phyloP scores from a whole-genome alignment of 2,888 invertebrate genomes.

The Cerastoderma edule region DNA sequence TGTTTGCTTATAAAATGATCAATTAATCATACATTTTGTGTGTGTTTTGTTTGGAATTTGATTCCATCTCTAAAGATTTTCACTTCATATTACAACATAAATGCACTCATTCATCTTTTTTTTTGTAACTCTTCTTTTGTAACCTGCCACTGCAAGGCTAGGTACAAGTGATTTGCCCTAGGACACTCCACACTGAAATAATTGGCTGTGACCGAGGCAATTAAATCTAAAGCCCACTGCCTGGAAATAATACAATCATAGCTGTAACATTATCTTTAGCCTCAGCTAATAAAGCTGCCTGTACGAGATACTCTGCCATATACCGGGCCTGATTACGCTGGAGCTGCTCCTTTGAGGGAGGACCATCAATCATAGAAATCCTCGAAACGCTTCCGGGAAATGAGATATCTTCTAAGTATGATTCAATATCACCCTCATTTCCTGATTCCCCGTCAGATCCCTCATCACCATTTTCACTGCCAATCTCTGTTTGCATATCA shows the following conservation, averaged over 20 bases:
- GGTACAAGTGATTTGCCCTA: no score
- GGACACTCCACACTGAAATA: no score
- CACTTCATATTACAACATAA: no score
- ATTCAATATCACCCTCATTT: constrained; percentile 73
- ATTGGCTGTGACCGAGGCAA: no score
- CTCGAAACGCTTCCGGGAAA: constrained; percentile 64
- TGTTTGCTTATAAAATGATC: no score
- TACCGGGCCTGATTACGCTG: constrained; percentile 74
- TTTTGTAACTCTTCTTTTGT: no score
- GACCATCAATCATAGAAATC: constrained; percentile 61
- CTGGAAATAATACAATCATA: constrained; percentile 79
- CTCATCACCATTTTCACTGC: constrained; percentile 64
- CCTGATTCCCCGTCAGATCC: constrained; percentile 63
- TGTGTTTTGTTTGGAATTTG: no score
- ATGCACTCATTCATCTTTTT: no score
- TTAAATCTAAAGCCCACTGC: constrained; percentile 73
- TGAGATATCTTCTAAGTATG: constrained; percentile 68
- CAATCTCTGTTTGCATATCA: constrained; percentile 69
- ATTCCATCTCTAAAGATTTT: no score
- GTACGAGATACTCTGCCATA: constrained; percentile 80
- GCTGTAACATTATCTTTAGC: constrained; percentile 81
- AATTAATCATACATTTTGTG: no score
- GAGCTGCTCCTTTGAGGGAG: constrained; percentile 66
- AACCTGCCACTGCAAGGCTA: no score
- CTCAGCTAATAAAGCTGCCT: constrained; percentile 81